Conservation (phyloP, 2,888 invertebrate species). For the Eupithecia subfuscata region DNA sequence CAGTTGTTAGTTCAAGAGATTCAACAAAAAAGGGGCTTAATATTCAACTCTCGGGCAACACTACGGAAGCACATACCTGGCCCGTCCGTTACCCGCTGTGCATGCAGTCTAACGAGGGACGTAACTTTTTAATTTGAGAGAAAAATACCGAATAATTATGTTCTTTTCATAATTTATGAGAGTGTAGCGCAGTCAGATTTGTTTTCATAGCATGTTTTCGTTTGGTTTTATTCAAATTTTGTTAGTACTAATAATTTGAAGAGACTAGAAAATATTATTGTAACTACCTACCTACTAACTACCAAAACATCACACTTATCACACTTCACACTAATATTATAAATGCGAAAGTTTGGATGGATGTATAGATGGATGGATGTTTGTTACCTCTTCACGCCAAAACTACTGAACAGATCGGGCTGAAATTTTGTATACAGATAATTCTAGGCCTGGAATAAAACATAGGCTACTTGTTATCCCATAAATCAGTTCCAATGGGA, state of each 20-base stretch:
- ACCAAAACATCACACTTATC: no score
- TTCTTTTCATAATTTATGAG: constrained; percentile 31
- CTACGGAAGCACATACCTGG: background rate
- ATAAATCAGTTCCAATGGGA: no score
- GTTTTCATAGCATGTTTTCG: background rate
- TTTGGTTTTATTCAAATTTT: constrained; percentile 8
- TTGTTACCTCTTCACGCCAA: no score
- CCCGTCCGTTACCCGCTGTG: constrained; percentile 9
- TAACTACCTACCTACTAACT: no score
- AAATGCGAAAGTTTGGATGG: no score
- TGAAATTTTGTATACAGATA: no score
- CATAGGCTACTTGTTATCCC: no score
- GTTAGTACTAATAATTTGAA: background rate
- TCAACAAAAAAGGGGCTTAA: background rate
- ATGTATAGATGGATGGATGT: no score
- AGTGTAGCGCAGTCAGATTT: constrained; percentile 18
- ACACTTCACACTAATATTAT: no score
- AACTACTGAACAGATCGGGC: no score
- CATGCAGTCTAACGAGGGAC: constrained; percentile 31
- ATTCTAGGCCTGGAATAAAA: no score
- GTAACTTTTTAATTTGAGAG: constrained; percentile 36
- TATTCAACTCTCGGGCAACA: constrained; percentile 6
- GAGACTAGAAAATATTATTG: no score
- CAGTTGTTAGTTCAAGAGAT: background rate
- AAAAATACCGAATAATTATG: constrained; percentile 34